Conservation (phyloP, 92 coral and sea anemone species). For the Epizoanthus illoricatus region DNA sequence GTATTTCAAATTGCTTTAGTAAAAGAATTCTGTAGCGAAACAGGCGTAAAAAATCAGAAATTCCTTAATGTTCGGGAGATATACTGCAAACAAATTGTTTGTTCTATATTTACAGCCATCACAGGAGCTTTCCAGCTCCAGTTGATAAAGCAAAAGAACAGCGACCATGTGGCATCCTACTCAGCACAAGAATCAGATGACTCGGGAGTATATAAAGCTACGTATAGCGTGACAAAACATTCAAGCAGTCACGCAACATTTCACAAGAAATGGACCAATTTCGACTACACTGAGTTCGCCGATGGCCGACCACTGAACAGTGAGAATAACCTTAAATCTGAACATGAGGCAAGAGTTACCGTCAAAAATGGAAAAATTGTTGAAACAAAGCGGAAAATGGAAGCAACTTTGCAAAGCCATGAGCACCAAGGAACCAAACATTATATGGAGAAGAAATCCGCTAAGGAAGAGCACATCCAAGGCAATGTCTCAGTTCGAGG, state of each 20-base stretch:
- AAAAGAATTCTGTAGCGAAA: no score
- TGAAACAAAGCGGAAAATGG: conserved; percentile 50
- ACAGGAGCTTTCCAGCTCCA: conserved; percentile 62
- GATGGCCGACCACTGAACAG: conserved; percentile 76
- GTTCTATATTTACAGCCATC: conserved; percentile 33
- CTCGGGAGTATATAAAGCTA: conserved; percentile 67
- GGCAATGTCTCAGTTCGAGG: conserved; percentile 17
- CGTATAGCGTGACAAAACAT: conserved; percentile 53
- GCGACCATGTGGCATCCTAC: not conserved
- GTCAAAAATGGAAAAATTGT: conserved; percentile 50
- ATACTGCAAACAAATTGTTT: no score
- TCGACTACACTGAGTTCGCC: conserved; percentile 71
- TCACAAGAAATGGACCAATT: conserved; percentile 70
- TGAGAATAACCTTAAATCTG: conserved; percentile 60
- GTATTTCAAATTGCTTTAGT: no score
- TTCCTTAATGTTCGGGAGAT: no score
- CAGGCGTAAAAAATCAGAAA: no score
- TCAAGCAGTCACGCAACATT: conserved; percentile 64
- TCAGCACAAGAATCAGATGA: conserved; percentile 68
- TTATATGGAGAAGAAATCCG: no score
- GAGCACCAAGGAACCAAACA: not conserved
- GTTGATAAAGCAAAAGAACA: conserved; percentile 9
- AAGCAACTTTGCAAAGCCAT: conserved; percentile 35
- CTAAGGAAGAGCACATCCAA: not conserved
- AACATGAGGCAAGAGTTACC: conserved; percentile 51